phyloP scores from a whole-genome alignment of 2,113 vertebrate species.

The Hepsetus odoe region DNA sequence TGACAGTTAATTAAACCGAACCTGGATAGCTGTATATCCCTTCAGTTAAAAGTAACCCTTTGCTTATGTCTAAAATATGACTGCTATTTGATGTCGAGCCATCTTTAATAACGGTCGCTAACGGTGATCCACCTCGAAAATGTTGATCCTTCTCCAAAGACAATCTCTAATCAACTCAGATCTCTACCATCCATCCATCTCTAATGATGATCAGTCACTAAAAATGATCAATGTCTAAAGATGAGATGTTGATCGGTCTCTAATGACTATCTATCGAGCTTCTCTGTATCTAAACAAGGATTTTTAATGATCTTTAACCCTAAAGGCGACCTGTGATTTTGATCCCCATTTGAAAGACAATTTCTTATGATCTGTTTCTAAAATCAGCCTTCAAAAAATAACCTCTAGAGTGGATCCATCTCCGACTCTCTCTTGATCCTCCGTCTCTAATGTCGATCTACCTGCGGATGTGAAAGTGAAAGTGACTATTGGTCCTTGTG shows the following conservation, averaged over 20 bases:
- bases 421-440: neutral
- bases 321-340: too few relatives aligned
- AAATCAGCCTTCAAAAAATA: too few relatives aligned
- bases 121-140: neutral
- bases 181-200: neutral
- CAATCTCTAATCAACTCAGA: neutral
- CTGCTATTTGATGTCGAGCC: neutral
- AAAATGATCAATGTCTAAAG: neutral
- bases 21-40: neutral
- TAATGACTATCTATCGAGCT: too few relatives aligned
- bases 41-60: neutral
- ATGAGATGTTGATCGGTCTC: neutral
- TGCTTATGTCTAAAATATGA: neutral
- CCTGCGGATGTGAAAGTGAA: too few relatives aligned
- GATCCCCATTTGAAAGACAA: too few relatives aligned
- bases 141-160: neutral
- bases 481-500: too few relatives aligned
- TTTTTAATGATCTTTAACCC: too few relatives aligned
- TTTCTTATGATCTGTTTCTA: too few relatives aligned
- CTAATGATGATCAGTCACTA: neutral
- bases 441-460: too few relatives aligned
- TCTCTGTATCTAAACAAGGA: too few relatives aligned
- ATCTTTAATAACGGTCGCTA: neutral
- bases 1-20: neutral
- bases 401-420: neutral